Percentiles rank a stretch among this genome's conserved stretches.
phyloP scores from a whole-genome alignment of 1,140 invertebrate species.

The Aphelenchoides besseyi region DNA sequence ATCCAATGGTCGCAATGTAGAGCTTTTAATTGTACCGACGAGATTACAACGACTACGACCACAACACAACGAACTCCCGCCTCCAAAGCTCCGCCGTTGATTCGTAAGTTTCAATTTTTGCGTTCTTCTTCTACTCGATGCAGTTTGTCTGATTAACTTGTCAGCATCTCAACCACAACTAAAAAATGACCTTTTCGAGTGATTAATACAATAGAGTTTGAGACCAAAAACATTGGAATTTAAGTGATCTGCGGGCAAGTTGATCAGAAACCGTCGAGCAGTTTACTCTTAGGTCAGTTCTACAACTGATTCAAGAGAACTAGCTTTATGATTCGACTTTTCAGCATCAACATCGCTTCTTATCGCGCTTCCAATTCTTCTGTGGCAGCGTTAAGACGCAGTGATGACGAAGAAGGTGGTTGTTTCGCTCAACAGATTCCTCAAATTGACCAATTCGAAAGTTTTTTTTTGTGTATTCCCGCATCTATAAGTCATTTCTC shows the following conservation, averaged over 20 bases:
- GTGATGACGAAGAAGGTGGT: neutral
- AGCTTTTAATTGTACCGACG: constrained; percentile 37
- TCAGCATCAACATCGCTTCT: neutral
- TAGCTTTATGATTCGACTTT: neutral
- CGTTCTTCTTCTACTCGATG: neutral
- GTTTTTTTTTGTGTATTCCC: too few relatives aligned
- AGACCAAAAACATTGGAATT: neutral
- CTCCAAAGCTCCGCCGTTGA: neutral
- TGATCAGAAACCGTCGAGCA: neutral
- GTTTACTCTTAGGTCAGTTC: too few relatives aligned
- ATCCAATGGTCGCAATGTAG: constrained; percentile 26
- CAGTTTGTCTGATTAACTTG: neutral
- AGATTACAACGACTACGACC: constrained; percentile 35
- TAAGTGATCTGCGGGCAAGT: constrained; percentile 13
- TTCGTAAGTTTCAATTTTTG: constrained; percentile 10
- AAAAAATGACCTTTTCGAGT: neutral
- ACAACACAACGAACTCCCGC: constrained; percentile 16
- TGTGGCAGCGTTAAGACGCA: neutral
- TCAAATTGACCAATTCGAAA: neutral
- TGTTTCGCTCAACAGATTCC: neutral
- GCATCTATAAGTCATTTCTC: too few relatives aligned
- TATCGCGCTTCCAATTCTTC: neutral
- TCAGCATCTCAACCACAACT: neutral
- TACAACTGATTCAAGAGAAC: neutral
- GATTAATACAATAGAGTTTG: neutral